Percentiles rank a stretch among this genome's conserved stretches.
Conservation (phyloP, 2,113 vertebrate genomes). For the Puma concolor region DNA sequence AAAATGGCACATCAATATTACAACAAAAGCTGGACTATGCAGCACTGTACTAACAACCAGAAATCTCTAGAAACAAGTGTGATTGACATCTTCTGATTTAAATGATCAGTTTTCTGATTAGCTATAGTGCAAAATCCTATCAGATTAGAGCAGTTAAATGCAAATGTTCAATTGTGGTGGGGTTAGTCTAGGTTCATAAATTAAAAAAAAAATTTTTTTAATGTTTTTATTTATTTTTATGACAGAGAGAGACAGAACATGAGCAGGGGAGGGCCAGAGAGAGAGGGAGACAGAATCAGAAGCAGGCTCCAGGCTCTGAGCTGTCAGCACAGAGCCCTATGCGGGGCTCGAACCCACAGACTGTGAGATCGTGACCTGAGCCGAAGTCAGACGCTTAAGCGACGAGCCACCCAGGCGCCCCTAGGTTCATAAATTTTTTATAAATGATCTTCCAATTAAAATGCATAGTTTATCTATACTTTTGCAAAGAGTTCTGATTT, state of each 20-base stretch:
- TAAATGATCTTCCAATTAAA: background rate
- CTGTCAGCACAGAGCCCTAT: too few species aligned
- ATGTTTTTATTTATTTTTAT: too few species aligned
- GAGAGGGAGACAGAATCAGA: too few species aligned
- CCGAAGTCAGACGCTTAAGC: too few species aligned
- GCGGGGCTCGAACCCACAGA: too few species aligned
- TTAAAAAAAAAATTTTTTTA: too few species aligned
- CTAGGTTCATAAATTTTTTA: background rate
- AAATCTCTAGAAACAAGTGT: background rate
- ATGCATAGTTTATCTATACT: background rate
- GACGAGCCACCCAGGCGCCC: too few species aligned
- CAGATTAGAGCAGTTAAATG: background rate
- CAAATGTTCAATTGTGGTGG: background rate
- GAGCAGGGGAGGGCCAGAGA: too few species aligned
- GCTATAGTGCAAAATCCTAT: background rate
- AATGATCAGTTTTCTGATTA: background rate
- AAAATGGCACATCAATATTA: background rate
- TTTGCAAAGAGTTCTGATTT: constrained; percentile 11
- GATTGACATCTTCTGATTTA: background rate
- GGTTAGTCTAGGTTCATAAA: background rate
- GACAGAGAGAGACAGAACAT: too few species aligned
- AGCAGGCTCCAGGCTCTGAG: too few species aligned
- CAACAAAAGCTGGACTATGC: background rate
- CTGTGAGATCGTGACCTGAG: too few species aligned
- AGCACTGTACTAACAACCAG: background rate